Base-by-base conservation (phyloP, 2,113 vertebrate species). In the Myotis davidii region DNA sequence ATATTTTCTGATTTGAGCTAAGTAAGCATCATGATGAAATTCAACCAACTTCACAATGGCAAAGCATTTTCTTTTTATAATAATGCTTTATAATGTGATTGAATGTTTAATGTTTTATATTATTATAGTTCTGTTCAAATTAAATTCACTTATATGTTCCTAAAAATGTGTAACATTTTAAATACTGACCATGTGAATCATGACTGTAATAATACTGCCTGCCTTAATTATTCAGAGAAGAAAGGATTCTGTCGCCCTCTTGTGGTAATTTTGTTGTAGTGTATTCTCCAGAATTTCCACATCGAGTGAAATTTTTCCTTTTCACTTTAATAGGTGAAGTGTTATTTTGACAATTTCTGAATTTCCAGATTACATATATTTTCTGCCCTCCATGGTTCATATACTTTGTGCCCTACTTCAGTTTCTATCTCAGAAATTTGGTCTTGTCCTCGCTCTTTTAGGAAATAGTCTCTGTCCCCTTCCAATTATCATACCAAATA, bases 181-280 rank as follows among this genome's bases (percentile, higher is more conserved):
- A 88, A 94, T 54, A 81, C 11, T 93, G 94, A 77, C 23, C 69
- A 88, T 20, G 9, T 54, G 29, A 85, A 76, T 86, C 42, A 94
- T 59, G 37, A 88, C 69, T 61, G 59, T 6, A 85, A 16, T 65
- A 73, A 34, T 48, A 90, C 59, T 84, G 39, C 59, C 25, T 96
- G 74, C 37, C 88, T 83, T 94, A 59, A 85, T 67, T 59, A 86
- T 18, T 67, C 17, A 59, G 65, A 67, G 45, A 79, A 90, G 39
- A 79, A 91, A 95, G 92, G 39, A 50, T 61, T 97, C 52, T 32
- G 8, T 85, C 9, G 81, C 97, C 97, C 97, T 90, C 97, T 96
- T 70, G 90, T 95, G 97, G 97, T 78, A 37, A 14, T 73, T 79
- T 86, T 94, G 17, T 54, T 82, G 54, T 23, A 95, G 29, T 90